Conservation (phyloP, 2,888 invertebrate genomes). For the Acanthococcus lagerstroemiae region DNA sequence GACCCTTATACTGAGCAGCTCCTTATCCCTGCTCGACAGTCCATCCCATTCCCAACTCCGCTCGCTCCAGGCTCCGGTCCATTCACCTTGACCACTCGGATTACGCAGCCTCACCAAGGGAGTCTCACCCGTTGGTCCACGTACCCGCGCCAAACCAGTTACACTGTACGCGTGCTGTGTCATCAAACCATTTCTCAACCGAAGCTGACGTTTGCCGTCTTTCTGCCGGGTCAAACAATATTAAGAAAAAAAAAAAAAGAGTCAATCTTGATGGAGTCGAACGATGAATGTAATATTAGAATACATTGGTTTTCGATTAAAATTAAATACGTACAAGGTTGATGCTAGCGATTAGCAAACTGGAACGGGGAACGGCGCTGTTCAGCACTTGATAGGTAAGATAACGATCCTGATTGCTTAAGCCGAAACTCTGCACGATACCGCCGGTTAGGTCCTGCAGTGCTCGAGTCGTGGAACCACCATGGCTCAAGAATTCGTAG, state of each 20-base stretch:
- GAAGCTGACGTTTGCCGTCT: conserved; percentile 48
- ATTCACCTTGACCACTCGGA: conserved; percentile 56
- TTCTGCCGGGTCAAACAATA: no score
- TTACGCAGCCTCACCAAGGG: conserved; percentile 55
- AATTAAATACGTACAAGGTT: conserved; percentile 48
- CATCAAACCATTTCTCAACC: conserved; percentile 53
- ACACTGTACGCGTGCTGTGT: conserved; percentile 60
- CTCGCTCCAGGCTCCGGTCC: conserved; percentile 64
- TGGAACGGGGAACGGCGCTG: conserved; percentile 60
- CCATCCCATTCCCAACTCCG: conserved; percentile 59
- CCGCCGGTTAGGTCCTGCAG: conserved; percentile 65
- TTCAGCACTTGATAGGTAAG: conserved; percentile 57
- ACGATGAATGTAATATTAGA: no score
- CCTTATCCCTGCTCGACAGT: conserved; percentile 52
- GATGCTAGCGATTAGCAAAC: conserved; percentile 56
- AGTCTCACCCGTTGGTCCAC: conserved; percentile 50
- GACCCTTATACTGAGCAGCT: conserved; percentile 51
- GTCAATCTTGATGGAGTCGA: background rate
- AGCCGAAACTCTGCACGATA: conserved; percentile 60
- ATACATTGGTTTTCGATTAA: no score
- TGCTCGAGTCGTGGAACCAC: conserved; percentile 56
- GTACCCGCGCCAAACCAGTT: conserved; percentile 58
- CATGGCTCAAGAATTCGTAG: conserved; percentile 52
- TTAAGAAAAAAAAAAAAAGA: no score
- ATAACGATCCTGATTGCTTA: conserved; percentile 54